phyloP scores from a whole-genome alignment of 2,888 invertebrate species.

The Melieria picta region DNA sequence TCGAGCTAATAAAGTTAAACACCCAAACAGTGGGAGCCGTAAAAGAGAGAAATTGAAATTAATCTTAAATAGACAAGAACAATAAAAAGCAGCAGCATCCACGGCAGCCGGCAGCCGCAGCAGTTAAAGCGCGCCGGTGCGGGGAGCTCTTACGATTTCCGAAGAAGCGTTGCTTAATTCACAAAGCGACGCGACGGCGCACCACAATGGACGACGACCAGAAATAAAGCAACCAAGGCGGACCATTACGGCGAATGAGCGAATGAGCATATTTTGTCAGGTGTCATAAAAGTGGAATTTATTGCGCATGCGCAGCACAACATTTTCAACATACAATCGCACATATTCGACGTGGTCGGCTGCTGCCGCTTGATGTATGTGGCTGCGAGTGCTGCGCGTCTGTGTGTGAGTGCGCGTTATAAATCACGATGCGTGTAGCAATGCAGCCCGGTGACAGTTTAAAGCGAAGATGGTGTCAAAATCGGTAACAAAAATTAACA shows the following conservation, averaged over 20 bases:
- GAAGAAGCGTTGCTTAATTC: not conserved
- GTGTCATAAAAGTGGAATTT: slow-evolving; percentile 63
- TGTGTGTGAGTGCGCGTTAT: slow-evolving; percentile 38
- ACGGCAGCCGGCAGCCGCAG: slow-evolving; percentile 5
- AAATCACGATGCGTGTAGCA: slow-evolving; percentile 57
- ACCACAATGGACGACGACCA: not conserved
- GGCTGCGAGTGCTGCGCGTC: slow-evolving; percentile 31
- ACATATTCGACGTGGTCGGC: slow-evolving; percentile 41
- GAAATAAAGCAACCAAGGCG: slow-evolving; percentile 6
- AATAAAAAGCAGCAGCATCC: slow-evolving; percentile 9
- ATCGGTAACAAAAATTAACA: slow-evolving; percentile 22
- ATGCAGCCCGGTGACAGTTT: slow-evolving; percentile 50
- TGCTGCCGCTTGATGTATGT: slow-evolving; percentile 37
- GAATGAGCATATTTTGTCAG: slow-evolving; percentile 59
- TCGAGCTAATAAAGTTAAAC: slow-evolving; percentile 32
- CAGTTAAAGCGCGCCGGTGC: slow-evolving; percentile 17
- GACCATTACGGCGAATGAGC: not conserved
- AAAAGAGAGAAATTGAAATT: slow-evolving; percentile 22
- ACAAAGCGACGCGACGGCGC: slow-evolving; percentile 19
- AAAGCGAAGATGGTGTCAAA: slow-evolving; percentile 28
- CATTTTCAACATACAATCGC: not conserved
- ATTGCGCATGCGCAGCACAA: slow-evolving; percentile 59
- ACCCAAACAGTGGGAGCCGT: slow-evolving; percentile 23
- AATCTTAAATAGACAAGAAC: slow-evolving; percentile 31
- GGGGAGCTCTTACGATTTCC: not conserved